phyloP scores from a whole-genome alignment of 2,888 invertebrate genomes.

The Drosophila anomalata region DNA sequence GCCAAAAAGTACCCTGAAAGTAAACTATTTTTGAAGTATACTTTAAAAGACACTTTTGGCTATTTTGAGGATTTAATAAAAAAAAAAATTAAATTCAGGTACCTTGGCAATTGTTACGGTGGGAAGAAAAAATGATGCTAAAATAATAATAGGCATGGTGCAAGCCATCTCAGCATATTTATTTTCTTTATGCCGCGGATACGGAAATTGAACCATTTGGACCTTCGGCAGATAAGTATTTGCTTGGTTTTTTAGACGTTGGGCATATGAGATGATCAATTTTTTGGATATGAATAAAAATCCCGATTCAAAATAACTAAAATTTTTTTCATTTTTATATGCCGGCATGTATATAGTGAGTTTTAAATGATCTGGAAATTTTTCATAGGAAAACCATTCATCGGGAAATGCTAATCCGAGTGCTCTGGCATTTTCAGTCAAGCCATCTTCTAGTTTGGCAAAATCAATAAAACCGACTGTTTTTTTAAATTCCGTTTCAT shows the following conservation, averaged over 20 bases:
- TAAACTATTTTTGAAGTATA: not conserved
- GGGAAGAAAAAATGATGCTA: conserved; percentile 7
- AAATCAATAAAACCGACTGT: not conserved
- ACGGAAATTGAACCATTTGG: conserved; percentile 4
- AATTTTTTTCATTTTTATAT: not conserved
- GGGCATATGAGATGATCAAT: not conserved
- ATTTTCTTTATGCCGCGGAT: not conserved
- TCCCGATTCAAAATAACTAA: conserved; percentile 3
- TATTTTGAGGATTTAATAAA: no score
- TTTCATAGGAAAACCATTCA: not conserved
- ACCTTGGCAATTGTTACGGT: conserved; percentile 7
- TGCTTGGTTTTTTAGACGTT: not conserved
- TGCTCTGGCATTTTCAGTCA: not conserved
- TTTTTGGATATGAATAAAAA: not conserved
- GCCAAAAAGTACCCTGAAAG: no score
- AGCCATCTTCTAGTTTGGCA: not conserved
- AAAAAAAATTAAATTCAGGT: not conserved
- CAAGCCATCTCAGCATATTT: not conserved
- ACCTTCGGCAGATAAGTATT: not conserved
- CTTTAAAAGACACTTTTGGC: not conserved
- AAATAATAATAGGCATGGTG: not conserved
- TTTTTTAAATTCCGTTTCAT: not conserved
- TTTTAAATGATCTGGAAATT: not conserved
- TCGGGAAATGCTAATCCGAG: conserved; percentile 9
- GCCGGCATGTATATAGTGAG: conserved; percentile 2